Evolutionary conservation across 2,797 vertebrate species (phyloP).

Genomic region (Helicolenus hilgendorfi): DNA sequence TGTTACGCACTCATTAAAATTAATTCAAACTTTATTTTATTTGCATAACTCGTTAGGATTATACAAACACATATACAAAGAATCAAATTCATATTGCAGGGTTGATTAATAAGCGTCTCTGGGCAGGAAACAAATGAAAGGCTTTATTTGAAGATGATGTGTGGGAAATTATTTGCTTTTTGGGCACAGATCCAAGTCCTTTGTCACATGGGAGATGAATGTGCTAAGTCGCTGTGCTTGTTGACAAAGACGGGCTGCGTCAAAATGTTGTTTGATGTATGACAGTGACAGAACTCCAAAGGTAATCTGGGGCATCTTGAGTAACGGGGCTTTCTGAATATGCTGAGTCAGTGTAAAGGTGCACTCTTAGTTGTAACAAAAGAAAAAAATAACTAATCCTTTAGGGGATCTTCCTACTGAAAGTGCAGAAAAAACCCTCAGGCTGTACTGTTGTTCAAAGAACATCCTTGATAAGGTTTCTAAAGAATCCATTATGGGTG

Average conservation of each 20-base stretch:
- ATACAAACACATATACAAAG: constrained; percentile 70
- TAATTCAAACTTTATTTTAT: constrained; percentile 81
- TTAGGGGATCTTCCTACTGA: constrained; percentile 30
- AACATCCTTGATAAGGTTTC: constrained; percentile 60
- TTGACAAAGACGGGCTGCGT: constrained; percentile 54
- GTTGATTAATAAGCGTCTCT: constrained; percentile 73
- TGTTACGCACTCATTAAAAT: constrained; percentile 85
- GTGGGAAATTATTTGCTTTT: constrained; percentile 25
- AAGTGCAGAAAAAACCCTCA: constrained; percentile 38
- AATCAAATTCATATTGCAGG: constrained; percentile 54
- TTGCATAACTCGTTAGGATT: constrained; percentile 79
- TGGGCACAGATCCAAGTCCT: constrained; percentile 48
- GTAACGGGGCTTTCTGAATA: constrained; percentile 30
- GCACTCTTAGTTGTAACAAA: constrained; percentile 31
- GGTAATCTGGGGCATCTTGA: constrained; percentile 41
- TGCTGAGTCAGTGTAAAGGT: constrained; percentile 49
- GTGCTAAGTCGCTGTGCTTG: constrained; percentile 40
- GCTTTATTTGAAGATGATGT: constrained; percentile 53
- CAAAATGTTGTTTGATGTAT: constrained; percentile 44
- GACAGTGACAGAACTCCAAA: constrained; percentile 29
- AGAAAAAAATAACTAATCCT: constrained; percentile 26
- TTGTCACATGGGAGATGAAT: constrained; percentile 57
- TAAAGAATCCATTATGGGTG: constrained; percentile 66
- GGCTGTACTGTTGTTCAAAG: constrained; percentile 71
- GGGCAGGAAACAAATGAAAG: constrained; percentile 58